Percentiles rank a stretch among this genome's conserved stretches.
Conservation (phyloP, 2,797 vertebrate species). For the Enteromius treurensis region DNA sequence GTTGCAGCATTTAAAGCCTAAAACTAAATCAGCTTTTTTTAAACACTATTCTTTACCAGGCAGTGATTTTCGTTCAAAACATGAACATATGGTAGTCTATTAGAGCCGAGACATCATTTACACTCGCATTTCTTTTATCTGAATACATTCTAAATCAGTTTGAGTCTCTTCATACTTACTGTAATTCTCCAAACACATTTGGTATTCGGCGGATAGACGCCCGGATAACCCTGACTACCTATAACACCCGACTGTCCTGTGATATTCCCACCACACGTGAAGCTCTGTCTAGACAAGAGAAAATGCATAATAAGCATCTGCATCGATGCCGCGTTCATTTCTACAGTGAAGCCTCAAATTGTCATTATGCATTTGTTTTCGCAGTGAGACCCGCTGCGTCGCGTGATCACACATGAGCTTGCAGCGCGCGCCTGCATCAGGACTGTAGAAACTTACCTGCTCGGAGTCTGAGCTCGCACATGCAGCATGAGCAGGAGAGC, state of each 20-base stretch:
- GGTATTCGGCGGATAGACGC: conserved; percentile 97
- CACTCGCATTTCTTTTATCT: not conserved
- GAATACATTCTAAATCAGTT: conserved; percentile 17
- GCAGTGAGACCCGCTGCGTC: not conserved
- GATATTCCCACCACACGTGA: conserved; percentile 92
- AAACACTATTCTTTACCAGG: not conserved
- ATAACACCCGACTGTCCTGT: conserved; percentile 92
- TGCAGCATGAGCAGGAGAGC: conserved; percentile 71
- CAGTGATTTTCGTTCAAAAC: not conserved
- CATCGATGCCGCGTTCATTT: not conserved
- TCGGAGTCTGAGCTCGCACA: conserved; percentile 72
- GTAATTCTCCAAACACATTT: conserved; percentile 99
- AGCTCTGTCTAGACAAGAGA: conserved; percentile 78
- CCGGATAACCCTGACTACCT: conserved; percentile 97
- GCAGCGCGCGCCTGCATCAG: not conserved
- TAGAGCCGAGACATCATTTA: not conserved
- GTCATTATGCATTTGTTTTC: not conserved
- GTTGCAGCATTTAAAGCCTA: not conserved
- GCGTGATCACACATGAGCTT: not conserved
- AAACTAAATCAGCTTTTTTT: not conserved
- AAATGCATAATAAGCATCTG: conserved; percentile 10
- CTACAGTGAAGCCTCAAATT: not conserved
- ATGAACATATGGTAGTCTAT: not conserved
- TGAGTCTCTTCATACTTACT: conserved; percentile 78
- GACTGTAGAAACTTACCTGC: conserved; percentile 75